Evolutionary conservation across 2,797 vertebrate species (phyloP).

Genomic region (Onychomys arenicola): DNA sequence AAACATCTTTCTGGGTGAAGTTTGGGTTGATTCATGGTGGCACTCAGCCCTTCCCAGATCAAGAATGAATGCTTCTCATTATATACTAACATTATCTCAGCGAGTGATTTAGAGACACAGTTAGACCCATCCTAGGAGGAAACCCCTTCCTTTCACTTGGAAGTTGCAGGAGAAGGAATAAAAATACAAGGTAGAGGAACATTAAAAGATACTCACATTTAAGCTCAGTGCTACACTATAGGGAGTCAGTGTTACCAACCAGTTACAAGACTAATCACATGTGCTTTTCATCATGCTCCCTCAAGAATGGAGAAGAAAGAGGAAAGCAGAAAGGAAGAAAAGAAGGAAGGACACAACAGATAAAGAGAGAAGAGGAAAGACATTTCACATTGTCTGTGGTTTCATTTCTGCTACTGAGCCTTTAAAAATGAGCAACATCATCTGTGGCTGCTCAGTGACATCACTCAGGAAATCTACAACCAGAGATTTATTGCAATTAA

Average conservation of each 20-base stretch:
- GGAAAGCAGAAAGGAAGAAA: background rate
- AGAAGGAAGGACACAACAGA: background rate
- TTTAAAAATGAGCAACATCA: background rate
- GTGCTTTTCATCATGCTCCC: background rate
- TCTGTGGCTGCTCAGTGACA: background rate
- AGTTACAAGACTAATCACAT: background rate
- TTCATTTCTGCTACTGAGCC: too few species aligned
- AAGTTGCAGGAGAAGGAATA: conserved; percentile 10
- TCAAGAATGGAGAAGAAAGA: background rate
- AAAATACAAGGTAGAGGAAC: conserved; percentile 38
- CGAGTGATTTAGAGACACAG: background rate
- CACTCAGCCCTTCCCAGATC: background rate
- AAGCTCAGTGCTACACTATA: conserved; percentile 23
- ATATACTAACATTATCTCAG: background rate
- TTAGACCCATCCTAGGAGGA: background rate
- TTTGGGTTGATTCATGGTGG: background rate
- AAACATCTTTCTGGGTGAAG: background rate
- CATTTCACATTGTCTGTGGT: background rate
- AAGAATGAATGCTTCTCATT: background rate
- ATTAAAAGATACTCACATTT: background rate
- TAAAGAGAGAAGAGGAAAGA: background rate
- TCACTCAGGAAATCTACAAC: background rate
- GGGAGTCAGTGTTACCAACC: background rate
- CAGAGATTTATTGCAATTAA: background rate
- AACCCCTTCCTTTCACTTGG: background rate